phyloP scores from a whole-genome alignment of 2,797 vertebrate species.

The Meda fulgida region DNA sequence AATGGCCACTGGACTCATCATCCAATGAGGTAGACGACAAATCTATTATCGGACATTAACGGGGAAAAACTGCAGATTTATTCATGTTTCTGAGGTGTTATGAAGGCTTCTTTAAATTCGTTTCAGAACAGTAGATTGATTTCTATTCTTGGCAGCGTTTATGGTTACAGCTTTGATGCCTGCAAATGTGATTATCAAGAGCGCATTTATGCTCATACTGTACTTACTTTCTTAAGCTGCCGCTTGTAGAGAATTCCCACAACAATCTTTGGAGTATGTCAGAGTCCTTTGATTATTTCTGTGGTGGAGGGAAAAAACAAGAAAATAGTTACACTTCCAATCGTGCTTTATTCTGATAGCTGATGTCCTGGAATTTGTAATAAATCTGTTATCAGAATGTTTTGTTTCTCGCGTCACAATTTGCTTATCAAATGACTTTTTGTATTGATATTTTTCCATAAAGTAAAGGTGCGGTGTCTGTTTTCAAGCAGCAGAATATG shows the following conservation, averaged over 20 bases:
- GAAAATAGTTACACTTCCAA: slow-evolving; percentile 55
- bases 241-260: slow-evolving; percentile 6
- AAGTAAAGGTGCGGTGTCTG: not conserved
- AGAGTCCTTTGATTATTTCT: slow-evolving; percentile 28
- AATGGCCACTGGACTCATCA: slow-evolving; percentile 1
- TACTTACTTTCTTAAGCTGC: slow-evolving; percentile 35
- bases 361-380: slow-evolving; percentile 67
- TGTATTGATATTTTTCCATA: not conserved
- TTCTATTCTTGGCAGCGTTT: not conserved
- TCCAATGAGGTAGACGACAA: not conserved
- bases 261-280: not conserved
- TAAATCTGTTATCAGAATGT: slow-evolving; percentile 67
- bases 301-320: slow-evolving; percentile 23
- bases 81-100: slow-evolving; percentile 1
- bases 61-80: not conserved
- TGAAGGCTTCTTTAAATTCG: slow-evolving; percentile 17
- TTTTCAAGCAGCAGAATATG: not conserved
- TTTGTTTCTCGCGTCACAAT: slow-evolving; percentile 60
- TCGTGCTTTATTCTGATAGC: slow-evolving; percentile 57
- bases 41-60: not conserved
- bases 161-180: not conserved
- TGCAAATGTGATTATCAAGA: slow-evolving; percentile 20
- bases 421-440: not conserved
- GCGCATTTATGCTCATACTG: not conserved
- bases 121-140: slow-evolving; percentile 21